Percentiles rank a stretch among this genome's conserved stretches.
Evolutionary conservation across 2,797 vertebrate species (phyloP).

Genomic region (Babyrousa celebensis): DNA sequence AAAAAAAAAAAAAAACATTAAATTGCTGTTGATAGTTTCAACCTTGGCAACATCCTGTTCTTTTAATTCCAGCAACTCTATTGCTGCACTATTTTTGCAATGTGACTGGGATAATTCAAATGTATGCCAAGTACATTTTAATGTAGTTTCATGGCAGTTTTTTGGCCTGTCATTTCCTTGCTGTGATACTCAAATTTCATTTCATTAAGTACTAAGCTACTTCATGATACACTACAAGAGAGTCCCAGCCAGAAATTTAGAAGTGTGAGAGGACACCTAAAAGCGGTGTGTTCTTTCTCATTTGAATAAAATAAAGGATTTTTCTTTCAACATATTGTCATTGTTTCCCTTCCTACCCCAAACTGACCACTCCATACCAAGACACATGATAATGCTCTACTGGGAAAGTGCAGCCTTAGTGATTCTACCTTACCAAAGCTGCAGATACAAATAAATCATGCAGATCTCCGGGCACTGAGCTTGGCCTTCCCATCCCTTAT

Average conservation of each 20-base stretch:
- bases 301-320: neutral
- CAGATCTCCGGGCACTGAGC: neutral
- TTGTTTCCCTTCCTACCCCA: neutral
- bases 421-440: neutral
- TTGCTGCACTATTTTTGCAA: constrained; percentile 73
- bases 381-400: neutral
- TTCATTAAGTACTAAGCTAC: constrained; percentile 74
- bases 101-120: constrained; percentile 72
- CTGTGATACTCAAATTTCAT: constrained; percentile 74
- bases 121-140: constrained; percentile 75
- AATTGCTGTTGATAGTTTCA: constrained; percentile 70
- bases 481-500: neutral
- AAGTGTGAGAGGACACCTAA: constrained; percentile 44
- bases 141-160: constrained; percentile 77
- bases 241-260: constrained; percentile 30
- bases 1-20: neutral
- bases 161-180: constrained; percentile 78
- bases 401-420: neutral
- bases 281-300: neutral
- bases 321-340: neutral
- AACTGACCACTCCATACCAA: neutral
- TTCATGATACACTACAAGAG: neutral
- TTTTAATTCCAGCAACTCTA: constrained; percentile 80
- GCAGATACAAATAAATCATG: neutral
- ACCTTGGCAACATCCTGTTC: constrained; percentile 71